Base-by-base conservation (phyloP, 2,888 invertebrate genomes). In the Xestia xanthographa region DNA sequence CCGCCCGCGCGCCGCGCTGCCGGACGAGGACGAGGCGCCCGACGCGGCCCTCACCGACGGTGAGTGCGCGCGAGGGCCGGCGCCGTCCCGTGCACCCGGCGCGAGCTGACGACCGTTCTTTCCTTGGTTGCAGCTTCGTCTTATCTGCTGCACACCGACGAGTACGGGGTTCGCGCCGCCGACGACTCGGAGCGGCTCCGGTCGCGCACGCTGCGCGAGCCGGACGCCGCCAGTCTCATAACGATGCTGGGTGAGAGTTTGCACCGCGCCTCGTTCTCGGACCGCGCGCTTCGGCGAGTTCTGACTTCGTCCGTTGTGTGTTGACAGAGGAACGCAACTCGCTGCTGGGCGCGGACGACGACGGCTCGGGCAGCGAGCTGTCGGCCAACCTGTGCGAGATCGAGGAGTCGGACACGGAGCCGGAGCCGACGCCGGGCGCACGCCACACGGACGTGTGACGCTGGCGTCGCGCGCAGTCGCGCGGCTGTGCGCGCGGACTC, bases 311-410 rank as follows among this genome's bases (percentile, higher is more conserved):
- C 53, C 14, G 20, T 20, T 29, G 17, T 11, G 14, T 71, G 53
- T 66, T 63, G 73, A 53, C 95, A 97, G 98, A 97, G 92, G 98
- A 98, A 94, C 97, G 98, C 84, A 97, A 98, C 94, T 98, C 98
- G 66, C 96, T 98, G 88, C 97, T 98, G 86, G 98, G 98, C 84
- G 97, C 97, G 74, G 91, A 86, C 80, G 92, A 89, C 63, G 89
- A 89, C 83, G 96, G 94, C 83, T 98, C 98, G 89, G 98, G 98
- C 93, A 98, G 99, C 95, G 98, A 98, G 95, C 97, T 98, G 88
- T 99, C 99, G 72, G 98, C 98, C 72, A 98, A 98, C 93, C 97
- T 99, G 84, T 99, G 99, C 97, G 99, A 99, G 97, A 98, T 99
- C 91, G 99, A 99, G 95, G 98, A 98, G 95, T 98, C 98, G 66